Conservation (phyloP, 1,140 invertebrate species). For the Ganaspis sp. region DNA sequence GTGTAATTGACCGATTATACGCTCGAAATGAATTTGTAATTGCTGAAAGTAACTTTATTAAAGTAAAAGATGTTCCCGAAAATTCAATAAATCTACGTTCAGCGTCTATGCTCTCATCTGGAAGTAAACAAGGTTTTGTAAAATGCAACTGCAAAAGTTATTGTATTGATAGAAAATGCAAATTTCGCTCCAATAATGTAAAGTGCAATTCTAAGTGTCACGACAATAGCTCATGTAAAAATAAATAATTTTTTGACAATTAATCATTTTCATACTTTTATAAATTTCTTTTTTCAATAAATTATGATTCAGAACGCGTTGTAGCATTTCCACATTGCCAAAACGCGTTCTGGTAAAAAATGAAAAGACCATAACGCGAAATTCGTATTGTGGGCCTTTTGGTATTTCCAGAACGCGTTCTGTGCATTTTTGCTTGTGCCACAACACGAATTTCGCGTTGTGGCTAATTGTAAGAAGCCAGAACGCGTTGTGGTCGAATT, state of each 20-base stretch:
- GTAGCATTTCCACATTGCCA: too few species aligned
- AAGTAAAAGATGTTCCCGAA: neutral
- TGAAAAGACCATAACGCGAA: too few species aligned
- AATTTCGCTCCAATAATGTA: neutral
- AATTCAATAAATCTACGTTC: neutral
- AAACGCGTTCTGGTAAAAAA: too few species aligned
- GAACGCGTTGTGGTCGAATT: conserved; percentile 5
- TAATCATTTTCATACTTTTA: too few species aligned
- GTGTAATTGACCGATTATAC: neutral
- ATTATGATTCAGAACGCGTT: too few species aligned
- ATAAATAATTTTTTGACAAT: too few species aligned
- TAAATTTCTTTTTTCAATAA: too few species aligned
- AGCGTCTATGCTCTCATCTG: neutral
- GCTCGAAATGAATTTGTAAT: neutral
- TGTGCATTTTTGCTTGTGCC: too few species aligned
- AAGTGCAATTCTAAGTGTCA: neutral
- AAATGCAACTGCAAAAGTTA: neutral
- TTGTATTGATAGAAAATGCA: neutral
- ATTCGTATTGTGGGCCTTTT: too few species aligned
- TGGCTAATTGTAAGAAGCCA: neutral
- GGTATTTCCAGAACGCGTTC: too few species aligned
- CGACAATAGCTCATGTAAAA: neutral
- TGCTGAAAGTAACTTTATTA: neutral
- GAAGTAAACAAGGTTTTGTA: neutral
- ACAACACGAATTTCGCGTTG: neutral